phyloP scores from a whole-genome alignment of 2,113 vertebrate genomes.

The Ellobius talpinus region DNA sequence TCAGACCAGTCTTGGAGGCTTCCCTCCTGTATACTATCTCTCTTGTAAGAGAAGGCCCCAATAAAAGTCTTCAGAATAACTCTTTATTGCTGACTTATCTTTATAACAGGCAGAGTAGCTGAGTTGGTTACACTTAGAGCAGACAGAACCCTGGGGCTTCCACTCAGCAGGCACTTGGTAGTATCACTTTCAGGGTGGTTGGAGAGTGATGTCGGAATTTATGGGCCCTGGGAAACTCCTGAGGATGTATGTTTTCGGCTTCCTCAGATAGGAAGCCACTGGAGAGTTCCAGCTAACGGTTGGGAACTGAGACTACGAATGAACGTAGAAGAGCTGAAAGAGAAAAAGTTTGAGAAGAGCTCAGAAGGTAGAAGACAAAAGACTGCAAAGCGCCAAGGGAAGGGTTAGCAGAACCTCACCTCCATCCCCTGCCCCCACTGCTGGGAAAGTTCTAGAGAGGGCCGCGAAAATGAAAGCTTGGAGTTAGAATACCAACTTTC shows the following conservation, averaged over 20 bases:
- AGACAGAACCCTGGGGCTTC: neutral
- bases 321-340: neutral
- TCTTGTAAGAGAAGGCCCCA: neutral
- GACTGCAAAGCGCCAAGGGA: neutral
- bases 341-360: neutral
- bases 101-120: neutral
- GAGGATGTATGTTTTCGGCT: neutral
- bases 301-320: neutral
- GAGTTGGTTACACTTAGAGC: neutral
- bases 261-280: neutral
- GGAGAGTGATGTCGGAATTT: neutral
- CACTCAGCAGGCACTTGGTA: neutral
- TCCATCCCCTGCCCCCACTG: no score
- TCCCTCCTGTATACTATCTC: neutral
- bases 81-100: neutral
- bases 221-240: neutral
- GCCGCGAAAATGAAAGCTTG: neutral
- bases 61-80: neutral
- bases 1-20: neutral
- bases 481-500: neutral
- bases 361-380: neutral
- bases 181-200: neutral
- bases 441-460: neutral
- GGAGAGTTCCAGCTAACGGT: neutral
- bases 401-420: no score